Evolutionary conservation across 1,140 invertebrate species (phyloP), one percentile per base, ranked within the genome.

Genomic region (Drosophila serrata): DNA sequence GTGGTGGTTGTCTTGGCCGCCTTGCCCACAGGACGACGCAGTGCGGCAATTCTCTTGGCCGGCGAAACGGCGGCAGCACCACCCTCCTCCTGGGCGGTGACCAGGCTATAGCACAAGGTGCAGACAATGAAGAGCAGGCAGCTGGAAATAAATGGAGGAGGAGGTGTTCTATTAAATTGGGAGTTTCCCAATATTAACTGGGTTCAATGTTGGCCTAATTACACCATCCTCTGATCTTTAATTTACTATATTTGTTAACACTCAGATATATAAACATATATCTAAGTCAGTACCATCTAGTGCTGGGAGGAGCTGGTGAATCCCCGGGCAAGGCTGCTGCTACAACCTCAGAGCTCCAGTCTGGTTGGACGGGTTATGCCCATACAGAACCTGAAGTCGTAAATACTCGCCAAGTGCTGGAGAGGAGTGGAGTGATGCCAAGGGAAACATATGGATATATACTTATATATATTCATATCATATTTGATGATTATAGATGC

Each of bases 71-170:
- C 55, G 0, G 70, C 49, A 0, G 56, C 62, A 22, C 60, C 77
- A 6, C 77, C 81, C 13, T 91, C 81, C 15, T 92, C 91, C 46
- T 90, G 85, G 46, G 87, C 78, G 7, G 63, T 39, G 2, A 79
- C 78, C 43, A 92, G 58, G 48, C 75, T 62, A 46, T 90, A 92
- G 87, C 80, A 84, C 60, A 92, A 58, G 13, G 77, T 77, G 74
- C 78, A 82, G 49, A 82, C 79, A 51, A 90, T 82, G 56, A 92
- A 92, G 75, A 92, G 87, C 81, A 92, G 79, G 91, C 84, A 88
- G 73, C 91, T 92, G 49, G 11, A 65, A 42, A 0, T 2, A 5
- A 17, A 12, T 7, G 11, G 29, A 11, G 6, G 2, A 9, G 49
- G n/a, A 22, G 33, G 13, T 29, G n/a, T 24, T n/a, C n/a, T n/a